These are phyloP conservation scores for Tetheella fluctuosa DNA, from an alignment of 2,888 invertebrate species.

Conservation along the genomic window DNA sequence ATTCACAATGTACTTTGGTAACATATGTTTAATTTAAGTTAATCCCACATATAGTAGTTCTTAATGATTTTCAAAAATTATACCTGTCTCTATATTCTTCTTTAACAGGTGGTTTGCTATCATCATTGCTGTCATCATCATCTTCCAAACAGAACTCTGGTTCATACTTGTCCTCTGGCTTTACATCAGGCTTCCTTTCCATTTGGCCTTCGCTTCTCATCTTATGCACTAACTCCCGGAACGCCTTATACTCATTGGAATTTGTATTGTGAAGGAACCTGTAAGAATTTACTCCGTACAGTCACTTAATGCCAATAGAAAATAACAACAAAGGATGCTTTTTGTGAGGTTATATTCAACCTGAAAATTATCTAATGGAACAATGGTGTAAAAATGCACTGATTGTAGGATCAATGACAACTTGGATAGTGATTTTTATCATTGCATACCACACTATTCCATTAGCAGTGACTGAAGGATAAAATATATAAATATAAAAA, in stretches of 20 bases:
- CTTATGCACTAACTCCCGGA: slow-evolving; percentile 68
- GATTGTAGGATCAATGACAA: neutral
- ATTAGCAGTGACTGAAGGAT: slow-evolving; percentile 20
- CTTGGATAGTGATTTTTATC: slow-evolving; percentile 23
- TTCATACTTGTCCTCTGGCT: slow-evolving; percentile 81
- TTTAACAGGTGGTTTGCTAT: slow-evolving; percentile 61
- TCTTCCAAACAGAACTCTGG: slow-evolving; percentile 79
- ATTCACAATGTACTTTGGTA: too few species aligned
- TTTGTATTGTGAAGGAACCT: slow-evolving; percentile 79
- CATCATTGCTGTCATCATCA: slow-evolving; percentile 68
- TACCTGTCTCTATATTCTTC: slow-evolving; percentile 72
- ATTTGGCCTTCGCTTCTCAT: slow-evolving; percentile 49
- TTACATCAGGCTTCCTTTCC: slow-evolving; percentile 64
- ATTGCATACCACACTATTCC: slow-evolving; percentile 26
- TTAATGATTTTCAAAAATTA: slow-evolving; percentile 4
- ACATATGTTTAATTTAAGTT: neutral
- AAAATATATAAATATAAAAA: slow-evolving; percentile 62
- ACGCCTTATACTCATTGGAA: slow-evolving; percentile 76
- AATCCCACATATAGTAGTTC: neutral
- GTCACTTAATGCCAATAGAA: slow-evolving; percentile 40
- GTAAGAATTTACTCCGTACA: slow-evolving; percentile 49
- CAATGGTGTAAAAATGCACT: slow-evolving; percentile 24
- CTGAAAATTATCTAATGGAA: slow-evolving; percentile 51
- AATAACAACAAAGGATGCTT: slow-evolving; percentile 55
- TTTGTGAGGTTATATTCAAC: slow-evolving; percentile 52